Percentiles rank a stretch among this genome's conserved stretches.
These are phyloP conservation scores for Euplexia lucipara DNA, from an alignment of 2,888 invertebrate species.

Conservation along the genomic window DNA sequence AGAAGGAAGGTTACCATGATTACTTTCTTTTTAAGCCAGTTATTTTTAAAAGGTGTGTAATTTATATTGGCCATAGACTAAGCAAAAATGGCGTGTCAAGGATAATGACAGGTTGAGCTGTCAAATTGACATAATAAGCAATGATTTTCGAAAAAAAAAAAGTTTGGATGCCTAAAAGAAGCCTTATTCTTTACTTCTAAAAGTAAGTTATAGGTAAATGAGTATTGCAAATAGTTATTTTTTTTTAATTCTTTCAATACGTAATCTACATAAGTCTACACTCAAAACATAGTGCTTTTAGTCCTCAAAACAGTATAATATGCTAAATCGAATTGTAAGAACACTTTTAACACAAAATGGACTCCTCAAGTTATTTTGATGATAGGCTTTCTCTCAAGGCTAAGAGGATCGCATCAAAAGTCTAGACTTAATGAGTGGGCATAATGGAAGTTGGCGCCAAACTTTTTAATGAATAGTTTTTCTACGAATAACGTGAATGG, in stretches of 20 bases:
- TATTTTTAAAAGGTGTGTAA: slow-evolving; percentile 20
- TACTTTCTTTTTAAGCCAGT: slow-evolving; percentile 32
- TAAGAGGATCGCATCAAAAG: slow-evolving; percentile 47
- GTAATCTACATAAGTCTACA: neutral
- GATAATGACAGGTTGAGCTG: neutral
- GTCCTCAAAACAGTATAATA: slow-evolving; percentile 8
- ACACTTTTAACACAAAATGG: slow-evolving; percentile 42
- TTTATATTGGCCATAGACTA: slow-evolving; percentile 2
- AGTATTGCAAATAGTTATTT: no score
- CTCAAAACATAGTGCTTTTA: neutral
- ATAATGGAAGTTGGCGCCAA: slow-evolving; percentile 64
- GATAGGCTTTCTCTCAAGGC: slow-evolving; percentile 48
- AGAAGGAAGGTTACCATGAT: slow-evolving; percentile 32
- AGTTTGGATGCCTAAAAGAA: no score
- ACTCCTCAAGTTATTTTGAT: slow-evolving; percentile 29
- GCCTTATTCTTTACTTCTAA: neutral
- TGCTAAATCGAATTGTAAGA: slow-evolving; percentile 44
- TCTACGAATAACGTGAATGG: slow-evolving; percentile 43
- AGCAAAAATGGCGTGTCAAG: neutral
- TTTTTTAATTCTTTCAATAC: neutral
- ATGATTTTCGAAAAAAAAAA: neutral
- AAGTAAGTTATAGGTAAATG: no score
- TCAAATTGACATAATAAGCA: no score
- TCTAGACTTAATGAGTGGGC: slow-evolving; percentile 55
- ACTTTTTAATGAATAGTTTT: slow-evolving; percentile 74